These are phyloP conservation scores for Microplitis mediator DNA, from an alignment of 1,140 invertebrate genomes.

Conservation along the genomic window DNA sequence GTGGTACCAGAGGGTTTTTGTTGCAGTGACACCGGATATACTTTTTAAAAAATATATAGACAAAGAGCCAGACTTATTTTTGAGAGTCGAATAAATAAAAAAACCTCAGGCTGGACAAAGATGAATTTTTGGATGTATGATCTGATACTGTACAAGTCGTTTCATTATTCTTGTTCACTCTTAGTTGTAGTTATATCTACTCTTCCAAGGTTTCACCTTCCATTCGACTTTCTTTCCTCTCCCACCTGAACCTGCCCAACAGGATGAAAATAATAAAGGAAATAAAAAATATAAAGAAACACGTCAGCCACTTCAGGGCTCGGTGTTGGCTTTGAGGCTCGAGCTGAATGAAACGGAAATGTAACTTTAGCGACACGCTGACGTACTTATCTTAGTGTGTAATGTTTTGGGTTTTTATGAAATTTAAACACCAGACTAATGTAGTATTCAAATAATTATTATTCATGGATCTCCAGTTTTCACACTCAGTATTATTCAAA, in stretches of 20 bases:
- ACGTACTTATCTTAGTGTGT: too few species aligned
- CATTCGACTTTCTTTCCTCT: background rate
- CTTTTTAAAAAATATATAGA: background rate
- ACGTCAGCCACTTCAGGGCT: background rate
- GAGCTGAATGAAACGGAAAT: background rate
- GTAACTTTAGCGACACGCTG: background rate
- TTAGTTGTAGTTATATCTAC: background rate
- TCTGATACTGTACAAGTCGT: background rate
- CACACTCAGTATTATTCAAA: too few species aligned
- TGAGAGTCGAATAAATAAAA: background rate
- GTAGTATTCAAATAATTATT: background rate
- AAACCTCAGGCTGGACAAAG: background rate
- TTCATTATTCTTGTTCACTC: background rate
- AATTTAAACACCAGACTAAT: background rate
- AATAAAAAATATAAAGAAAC: background rate
- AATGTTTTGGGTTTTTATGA: background rate
- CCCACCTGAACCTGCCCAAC: constrained; percentile 9
- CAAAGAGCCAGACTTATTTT: background rate
- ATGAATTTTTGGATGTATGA: background rate
- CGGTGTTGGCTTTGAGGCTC: background rate
- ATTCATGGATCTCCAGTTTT: background rate
- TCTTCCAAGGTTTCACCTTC: background rate
- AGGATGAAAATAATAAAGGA: constrained; percentile 20
- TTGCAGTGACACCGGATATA: background rate
- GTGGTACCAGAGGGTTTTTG: background rate